A percentile compares a stretch with the other conserved stretches of the same genome.
These are phyloP conservation scores for Pitta sordida DNA, from an alignment of 2,113 vertebrate species.

Conservation along the genomic window DNA sequence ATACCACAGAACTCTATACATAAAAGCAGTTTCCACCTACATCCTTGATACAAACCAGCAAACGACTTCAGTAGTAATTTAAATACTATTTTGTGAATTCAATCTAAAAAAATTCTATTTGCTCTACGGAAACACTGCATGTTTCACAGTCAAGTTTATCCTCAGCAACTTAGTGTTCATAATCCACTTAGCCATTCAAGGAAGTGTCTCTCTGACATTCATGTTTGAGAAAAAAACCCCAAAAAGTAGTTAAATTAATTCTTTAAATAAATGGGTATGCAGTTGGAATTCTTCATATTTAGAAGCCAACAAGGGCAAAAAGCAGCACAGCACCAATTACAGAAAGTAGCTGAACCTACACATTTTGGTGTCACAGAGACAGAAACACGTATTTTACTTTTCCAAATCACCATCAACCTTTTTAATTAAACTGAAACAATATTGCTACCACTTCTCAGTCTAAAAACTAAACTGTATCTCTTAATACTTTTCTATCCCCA, in stretches of 20 bases:
- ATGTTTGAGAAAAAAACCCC: neutral
- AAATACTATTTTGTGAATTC: neutral
- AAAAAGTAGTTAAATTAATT: neutral
- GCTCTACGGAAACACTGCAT: neutral
- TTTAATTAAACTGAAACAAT: conserved; percentile 10
- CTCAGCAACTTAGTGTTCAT: conserved; percentile 52
- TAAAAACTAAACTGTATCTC: conserved; percentile 44
- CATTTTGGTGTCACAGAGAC: conserved; percentile 14
- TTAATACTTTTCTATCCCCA: conserved; percentile 17
- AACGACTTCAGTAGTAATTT: neutral
- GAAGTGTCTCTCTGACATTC: conserved; percentile 49
- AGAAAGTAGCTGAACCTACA: conserved; percentile 20
- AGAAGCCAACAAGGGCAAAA: conserved; percentile 43
- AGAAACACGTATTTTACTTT: neutral
- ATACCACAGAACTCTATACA: conserved; percentile 55
- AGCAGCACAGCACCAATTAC: conserved; percentile 18
- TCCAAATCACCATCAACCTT: neutral
- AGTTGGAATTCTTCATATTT: conserved; percentile 5
- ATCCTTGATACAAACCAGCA: conserved; percentile 23
- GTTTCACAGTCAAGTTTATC: conserved; percentile 28
- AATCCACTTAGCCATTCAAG: conserved; percentile 34
- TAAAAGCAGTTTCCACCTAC: conserved; percentile 54
- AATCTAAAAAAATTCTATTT: neutral
- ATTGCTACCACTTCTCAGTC: conserved; percentile 54
- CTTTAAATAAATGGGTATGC: conserved; percentile 28